Percentiles rank a stretch among this genome's conserved stretches.
These are phyloP conservation scores for Tillus elongatus DNA, from an alignment of 2,888 invertebrate genomes.

Conservation along the genomic window DNA sequence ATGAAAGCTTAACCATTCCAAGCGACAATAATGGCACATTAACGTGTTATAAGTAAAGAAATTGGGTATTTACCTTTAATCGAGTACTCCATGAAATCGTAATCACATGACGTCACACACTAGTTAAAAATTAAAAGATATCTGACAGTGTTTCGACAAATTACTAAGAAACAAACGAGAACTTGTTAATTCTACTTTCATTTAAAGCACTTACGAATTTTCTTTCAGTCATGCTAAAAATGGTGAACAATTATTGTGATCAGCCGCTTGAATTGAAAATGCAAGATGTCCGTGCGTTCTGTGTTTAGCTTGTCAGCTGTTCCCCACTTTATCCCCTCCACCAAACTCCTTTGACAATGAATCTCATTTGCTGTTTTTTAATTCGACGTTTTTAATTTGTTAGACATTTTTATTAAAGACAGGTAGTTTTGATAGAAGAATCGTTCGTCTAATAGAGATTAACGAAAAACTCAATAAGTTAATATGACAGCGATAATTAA, in stretches of 20 bases:
- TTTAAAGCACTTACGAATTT: constrained; percentile 28
- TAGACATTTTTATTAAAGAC: no score
- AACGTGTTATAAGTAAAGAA: constrained; percentile 22
- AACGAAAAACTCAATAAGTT: no score
- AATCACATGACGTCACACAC: constrained; percentile 42
- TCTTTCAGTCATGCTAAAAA: constrained; percentile 38
- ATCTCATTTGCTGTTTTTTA: constrained; percentile 1
- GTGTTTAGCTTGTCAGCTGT: constrained; percentile 41
- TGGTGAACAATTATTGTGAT: constrained; percentile 25
- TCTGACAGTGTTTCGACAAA: constrained; percentile 25
- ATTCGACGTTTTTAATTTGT: not conserved
- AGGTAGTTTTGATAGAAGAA: no score
- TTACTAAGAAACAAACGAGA: constrained; percentile 27
- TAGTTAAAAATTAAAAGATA: constrained; percentile 32
- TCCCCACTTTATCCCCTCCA: constrained; percentile 33
- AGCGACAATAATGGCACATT: constrained; percentile 10
- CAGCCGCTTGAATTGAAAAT: constrained; percentile 28
- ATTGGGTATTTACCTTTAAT: constrained; percentile 34
- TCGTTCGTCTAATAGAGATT: no score
- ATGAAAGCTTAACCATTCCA: not conserved
- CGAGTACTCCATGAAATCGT: constrained; percentile 38
- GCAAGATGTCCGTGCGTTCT: constrained; percentile 38
- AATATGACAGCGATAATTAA: no score
- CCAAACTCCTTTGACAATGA: not conserved
- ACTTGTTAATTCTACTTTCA: constrained; percentile 22